These are phyloP conservation scores for Macroramphosus scolopax DNA, from an alignment of 2,797 vertebrate species.

Conservation along the genomic window DNA sequence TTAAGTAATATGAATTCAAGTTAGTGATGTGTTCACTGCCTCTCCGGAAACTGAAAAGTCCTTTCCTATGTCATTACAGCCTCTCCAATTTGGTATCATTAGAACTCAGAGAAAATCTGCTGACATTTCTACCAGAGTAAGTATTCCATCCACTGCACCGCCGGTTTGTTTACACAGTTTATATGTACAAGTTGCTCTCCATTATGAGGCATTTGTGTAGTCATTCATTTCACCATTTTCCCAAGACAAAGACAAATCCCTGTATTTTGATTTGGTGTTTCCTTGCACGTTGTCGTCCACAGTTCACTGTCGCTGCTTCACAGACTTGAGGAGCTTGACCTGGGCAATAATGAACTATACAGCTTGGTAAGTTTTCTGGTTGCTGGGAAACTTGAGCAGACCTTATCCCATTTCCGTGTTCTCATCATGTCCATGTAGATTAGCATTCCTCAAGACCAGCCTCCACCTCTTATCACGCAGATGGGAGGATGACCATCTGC, in stretches of 20 bases:
- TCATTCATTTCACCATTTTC: too few species aligned
- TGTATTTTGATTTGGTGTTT: constrained; percentile 1
- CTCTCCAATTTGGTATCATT: constrained; percentile 93
- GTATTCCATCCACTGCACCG: constrained; percentile 57
- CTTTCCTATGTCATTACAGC: constrained; percentile 73
- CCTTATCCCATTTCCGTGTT: constrained; percentile 28
- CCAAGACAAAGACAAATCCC: background rate
- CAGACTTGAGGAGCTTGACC: constrained; percentile 94
- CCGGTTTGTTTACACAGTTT: too few species aligned
- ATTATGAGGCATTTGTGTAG: too few species aligned
- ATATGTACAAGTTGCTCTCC: too few species aligned
- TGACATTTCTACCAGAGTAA: constrained; percentile 97
- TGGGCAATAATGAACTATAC: constrained; percentile 97
- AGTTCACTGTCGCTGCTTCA: constrained; percentile 92
- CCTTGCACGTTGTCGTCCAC: constrained; percentile 26
- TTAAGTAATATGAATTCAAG: too few species aligned
- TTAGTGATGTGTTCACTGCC: background rate
- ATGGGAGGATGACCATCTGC: constrained; percentile 52
- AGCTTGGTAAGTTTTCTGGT: constrained; percentile 83
- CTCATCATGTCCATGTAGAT: constrained; percentile 40
- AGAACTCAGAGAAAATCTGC: constrained; percentile 95
- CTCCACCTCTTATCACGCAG: constrained; percentile 58
- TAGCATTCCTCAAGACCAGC: constrained; percentile 62
- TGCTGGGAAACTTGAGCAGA: constrained; percentile 4
- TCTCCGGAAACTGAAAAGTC: constrained; percentile 20